Conservation (phyloP, 2,888 invertebrate species). For the Trachelus stipa region DNA sequence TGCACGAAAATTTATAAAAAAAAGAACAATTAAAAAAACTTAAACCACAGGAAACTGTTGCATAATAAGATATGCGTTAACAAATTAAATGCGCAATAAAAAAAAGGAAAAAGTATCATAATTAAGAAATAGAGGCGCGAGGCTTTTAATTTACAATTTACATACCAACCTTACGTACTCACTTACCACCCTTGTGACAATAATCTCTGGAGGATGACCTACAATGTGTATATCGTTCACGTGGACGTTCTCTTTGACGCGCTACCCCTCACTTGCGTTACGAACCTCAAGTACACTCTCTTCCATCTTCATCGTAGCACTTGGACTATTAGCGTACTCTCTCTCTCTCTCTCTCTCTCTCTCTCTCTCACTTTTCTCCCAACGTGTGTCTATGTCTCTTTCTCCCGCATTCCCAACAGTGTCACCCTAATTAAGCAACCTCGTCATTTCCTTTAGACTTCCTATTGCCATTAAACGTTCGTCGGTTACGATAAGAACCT, state of each 20-base stretch:
- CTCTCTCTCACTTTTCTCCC: slow-evolving; percentile 11
- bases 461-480: background rate
- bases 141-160: background rate
- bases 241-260: slow-evolving; percentile 4
- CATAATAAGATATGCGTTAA: no score
- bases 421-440: slow-evolving; percentile 38
- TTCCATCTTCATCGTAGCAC: background rate
- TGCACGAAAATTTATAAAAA: background rate
- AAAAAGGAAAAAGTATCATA: background rate
- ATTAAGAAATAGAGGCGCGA: background rate
- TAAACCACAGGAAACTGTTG: no score
- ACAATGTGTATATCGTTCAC: background rate
- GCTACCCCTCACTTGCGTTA: slow-evolving; percentile 6
- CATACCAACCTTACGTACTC: background rate
- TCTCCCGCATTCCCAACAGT: slow-evolving; percentile 11
- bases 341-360: background rate
- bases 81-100: background rate
- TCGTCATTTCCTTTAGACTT: slow-evolving; percentile 30
- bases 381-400: background rate
- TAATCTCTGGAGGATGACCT: slow-evolving; percentile 8
- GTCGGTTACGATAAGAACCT: background rate
- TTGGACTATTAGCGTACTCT: background rate
- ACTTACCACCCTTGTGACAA: background rate
- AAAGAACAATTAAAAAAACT: background rate
- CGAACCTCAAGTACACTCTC: slow-evolving; percentile 14